These are phyloP conservation scores for Theonella swinhoei DNA, from an alignment of 37 sponge, comb jelly and placozoan species.

Conservation along the genomic window DNA sequence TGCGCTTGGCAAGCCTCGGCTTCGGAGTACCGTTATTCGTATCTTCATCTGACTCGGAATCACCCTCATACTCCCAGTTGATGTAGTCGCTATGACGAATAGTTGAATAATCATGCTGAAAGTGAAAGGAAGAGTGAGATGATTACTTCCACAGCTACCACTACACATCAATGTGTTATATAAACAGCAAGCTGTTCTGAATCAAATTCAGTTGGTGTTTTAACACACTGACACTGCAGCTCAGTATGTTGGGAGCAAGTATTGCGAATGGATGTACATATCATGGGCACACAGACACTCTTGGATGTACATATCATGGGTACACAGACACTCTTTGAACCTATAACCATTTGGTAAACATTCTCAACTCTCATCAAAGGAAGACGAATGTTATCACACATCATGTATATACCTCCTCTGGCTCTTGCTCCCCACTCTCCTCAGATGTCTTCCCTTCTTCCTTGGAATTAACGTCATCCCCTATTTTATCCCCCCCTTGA, in stretches of 20 bases:
- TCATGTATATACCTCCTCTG: too few relatives aligned
- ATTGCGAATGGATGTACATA: background rate
- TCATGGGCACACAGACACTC: background rate
- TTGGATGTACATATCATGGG: background rate
- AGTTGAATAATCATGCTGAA: background rate
- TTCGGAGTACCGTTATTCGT: background rate
- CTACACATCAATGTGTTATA: too few relatives aligned
- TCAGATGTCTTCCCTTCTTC: background rate
- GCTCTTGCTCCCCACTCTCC: background rate
- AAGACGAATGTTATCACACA: too few relatives aligned
- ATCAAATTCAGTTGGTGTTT: too few relatives aligned
- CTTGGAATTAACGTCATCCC: too few relatives aligned
- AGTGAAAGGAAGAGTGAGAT: too few relatives aligned
- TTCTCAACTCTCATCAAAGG: too few relatives aligned
- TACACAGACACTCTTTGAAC: background rate
- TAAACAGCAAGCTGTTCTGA: too few relatives aligned
- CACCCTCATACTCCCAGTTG: constrained; percentile 16
- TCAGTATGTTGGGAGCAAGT: background rate
- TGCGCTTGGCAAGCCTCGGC: background rate
- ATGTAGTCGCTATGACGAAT: constrained; percentile 19
- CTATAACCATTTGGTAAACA: too few relatives aligned
- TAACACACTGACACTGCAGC: background rate
- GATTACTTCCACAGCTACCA: too few relatives aligned
- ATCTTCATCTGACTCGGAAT: background rate
- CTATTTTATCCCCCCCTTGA: too few relatives aligned